phyloP scores from a whole-genome alignment of 2,113 vertebrate species.

The Coptodon bakossiorum region DNA sequence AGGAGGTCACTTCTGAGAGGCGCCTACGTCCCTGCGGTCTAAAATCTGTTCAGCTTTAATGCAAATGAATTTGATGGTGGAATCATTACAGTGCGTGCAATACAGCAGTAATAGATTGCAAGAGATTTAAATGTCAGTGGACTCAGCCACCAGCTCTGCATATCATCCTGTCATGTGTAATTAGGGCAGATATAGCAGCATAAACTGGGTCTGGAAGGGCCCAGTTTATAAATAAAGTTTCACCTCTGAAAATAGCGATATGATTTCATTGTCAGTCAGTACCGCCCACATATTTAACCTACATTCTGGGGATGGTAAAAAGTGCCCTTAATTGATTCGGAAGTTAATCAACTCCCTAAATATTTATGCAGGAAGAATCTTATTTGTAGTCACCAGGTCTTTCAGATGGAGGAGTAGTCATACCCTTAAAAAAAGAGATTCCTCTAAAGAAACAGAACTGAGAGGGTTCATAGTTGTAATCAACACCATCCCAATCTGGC shows the following conservation, averaged over 20 bases:
- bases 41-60: background rate
- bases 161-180: conserved; percentile 8
- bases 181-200: conserved; percentile 36
- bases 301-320: conserved; percentile 33
- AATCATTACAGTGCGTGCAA: background rate
- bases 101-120: background rate
- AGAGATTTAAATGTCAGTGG: conserved; percentile 8
- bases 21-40: background rate
- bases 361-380: background rate
- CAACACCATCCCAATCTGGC: background rate
- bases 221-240: conserved; percentile 55
- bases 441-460: background rate
- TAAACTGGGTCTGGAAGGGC: conserved; percentile 37
- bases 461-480: background rate
- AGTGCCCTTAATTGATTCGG: conserved; percentile 28
- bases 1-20: background rate
- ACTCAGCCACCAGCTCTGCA: background rate
- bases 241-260: conserved; percentile 53
- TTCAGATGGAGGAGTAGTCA: background rate
- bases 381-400: background rate
- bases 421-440: background rate
- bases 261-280: conserved; percentile 50
- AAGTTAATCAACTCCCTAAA: conserved; percentile 39
- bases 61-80: background rate
- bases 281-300: conserved; percentile 52